phyloP scores from a whole-genome alignment of 2,888 invertebrate genomes.

The Noctua comes region DNA sequence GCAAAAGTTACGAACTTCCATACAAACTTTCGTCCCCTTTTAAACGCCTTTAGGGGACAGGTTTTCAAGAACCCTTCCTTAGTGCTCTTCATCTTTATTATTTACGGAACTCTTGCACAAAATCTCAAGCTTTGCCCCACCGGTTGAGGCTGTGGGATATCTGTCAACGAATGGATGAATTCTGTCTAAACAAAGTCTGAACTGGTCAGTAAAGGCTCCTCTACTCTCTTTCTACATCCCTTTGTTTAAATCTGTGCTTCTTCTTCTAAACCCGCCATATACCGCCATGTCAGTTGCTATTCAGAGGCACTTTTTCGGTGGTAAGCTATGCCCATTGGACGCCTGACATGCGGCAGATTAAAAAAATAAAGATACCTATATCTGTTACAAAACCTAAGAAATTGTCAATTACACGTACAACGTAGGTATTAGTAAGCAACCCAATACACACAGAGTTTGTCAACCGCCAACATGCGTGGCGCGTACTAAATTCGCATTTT shows the following conservation, averaged over 20 bases:
- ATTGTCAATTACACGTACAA: constrained; percentile 23
- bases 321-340: not conserved
- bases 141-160: not conserved
- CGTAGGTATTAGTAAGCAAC: constrained; percentile 52
- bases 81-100: not conserved
- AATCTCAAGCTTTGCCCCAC: no score
- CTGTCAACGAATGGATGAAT: not conserved
- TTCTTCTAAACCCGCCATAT: not conserved
- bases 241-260: not conserved
- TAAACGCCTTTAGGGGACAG: not conserved
- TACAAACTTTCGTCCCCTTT: not conserved
- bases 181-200: no score
- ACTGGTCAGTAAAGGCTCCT: not conserved
- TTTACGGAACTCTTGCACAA: not conserved
- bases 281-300: not conserved
- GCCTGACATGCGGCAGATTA: not conserved
- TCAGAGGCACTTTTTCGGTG: not conserved
- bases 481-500: constrained; percentile 55
- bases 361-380: not conserved
- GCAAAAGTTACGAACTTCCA: not conserved
- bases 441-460: constrained; percentile 49
- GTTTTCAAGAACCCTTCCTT: not conserved
- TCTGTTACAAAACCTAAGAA: constrained; percentile 5
- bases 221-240: not conserved
- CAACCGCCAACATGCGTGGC: constrained; percentile 39